Base-by-base conservation (phyloP, 2,113 vertebrate genomes). In the Brachionichthys hirsutus region DNA sequence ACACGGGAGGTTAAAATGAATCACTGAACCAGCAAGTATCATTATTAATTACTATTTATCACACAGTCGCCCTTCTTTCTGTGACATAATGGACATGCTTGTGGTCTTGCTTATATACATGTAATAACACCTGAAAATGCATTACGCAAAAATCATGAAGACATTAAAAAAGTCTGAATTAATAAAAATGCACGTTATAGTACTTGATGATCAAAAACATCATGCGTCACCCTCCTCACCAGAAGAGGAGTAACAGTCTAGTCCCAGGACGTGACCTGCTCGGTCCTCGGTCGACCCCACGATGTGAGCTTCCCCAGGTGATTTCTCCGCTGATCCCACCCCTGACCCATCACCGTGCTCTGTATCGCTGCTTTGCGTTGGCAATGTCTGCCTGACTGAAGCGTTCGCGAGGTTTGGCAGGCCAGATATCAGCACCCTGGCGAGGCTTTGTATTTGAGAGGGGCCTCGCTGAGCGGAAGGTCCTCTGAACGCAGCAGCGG, bases 191-290 rank as follows among this genome's bases (percentile, higher is more conserved):
- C 24, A n/a, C 8, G 24, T 30, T 2, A 30, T 30, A 30, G 5
- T 9, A 49, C 50, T 11, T 60, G 4, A n/a, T 9, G 18, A 47
- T 36, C 1, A 46, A 34, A 47, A 24, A 44, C 13, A 9, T 61
- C 56, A 87, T 0, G 66, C 45, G 62, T 86, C 78, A 6, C 30
- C 59, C 17, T 89, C 87, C 3, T 93, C 92, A 50, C 91, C 92
- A 47, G 89, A 89, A 3, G 92, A 93, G 1, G 87, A 90, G 60
- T 92, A 93, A 78, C 84, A 92, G 56, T 78, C 80, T 12, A 93
- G 80, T 40, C 91, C 91, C 41, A 90, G 80, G 17, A 89, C 47
- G 24, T 92, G 80, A 22, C 53, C 57, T 2, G 9, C 62, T n/a
- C 10, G 78, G 35, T 65, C 52, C 14, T 53, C 51, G 15, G 11